These are phyloP conservation scores for Esox niger DNA, from an alignment of 2,113 vertebrate species.

Conservation along the genomic window DNA sequence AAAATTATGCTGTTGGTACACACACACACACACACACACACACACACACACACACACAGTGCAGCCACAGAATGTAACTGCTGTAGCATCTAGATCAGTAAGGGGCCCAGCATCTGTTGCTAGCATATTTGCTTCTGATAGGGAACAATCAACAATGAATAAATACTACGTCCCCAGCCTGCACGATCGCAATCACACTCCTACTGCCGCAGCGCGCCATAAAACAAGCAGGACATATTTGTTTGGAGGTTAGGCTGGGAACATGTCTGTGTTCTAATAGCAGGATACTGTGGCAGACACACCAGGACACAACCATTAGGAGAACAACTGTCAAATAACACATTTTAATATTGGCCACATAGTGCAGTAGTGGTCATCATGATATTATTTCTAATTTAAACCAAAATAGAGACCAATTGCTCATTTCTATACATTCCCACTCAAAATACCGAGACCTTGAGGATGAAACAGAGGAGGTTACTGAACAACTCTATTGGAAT, in stretches of 20 bases:
- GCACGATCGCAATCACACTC: background rate
- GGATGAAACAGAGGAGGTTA: background rate
- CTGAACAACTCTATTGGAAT: background rate
- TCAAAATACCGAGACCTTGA: background rate
- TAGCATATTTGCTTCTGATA: constrained; percentile 36
- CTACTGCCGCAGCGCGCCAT: background rate
- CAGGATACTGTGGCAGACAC: background rate
- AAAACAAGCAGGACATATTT: background rate
- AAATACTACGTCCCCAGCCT: background rate
- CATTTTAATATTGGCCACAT: too few relatives aligned
- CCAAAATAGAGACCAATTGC: background rate
- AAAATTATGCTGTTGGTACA: background rate
- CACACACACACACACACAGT: background rate
- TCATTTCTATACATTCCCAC: background rate
- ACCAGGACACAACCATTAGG: background rate
- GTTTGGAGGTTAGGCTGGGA: background rate
- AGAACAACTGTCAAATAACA: background rate
- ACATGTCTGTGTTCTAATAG: background rate
- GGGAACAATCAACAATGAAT: constrained; percentile 52
- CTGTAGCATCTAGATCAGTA: constrained; percentile 44
- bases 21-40: background rate
- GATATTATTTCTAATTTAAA: too few relatives aligned
- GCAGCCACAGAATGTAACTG: constrained; percentile 28
- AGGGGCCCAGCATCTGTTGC: constrained; percentile 48
- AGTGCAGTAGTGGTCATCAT: too few relatives aligned